Base-by-base conservation (phyloP, 2,113 vertebrate species). In the Leucoraja erinaceus region DNA sequence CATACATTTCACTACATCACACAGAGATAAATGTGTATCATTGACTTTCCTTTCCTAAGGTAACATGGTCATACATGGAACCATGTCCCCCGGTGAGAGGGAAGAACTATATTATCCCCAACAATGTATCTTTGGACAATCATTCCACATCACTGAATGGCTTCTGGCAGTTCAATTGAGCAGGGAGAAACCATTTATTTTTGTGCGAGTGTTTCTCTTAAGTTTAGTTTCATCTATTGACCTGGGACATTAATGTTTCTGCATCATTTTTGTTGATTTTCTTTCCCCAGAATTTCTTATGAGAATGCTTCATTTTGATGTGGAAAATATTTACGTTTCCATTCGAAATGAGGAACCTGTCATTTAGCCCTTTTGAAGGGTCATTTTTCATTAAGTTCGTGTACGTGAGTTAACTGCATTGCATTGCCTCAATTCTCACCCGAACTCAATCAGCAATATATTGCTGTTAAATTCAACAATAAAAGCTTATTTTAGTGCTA, bases 111-210 rank as follows among this genome's bases (percentile, higher is more conserved):
- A 70, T 47, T 90, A 22, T 90, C 63, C 88, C 70, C 61, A 90
- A 20, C 31, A 90, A 38, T 25, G 63, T 70, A n/a, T 90, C 88
- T 90, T 18, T 25, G n/a, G 31, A 8, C 66, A 38, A 70, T 38
- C 61, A 90, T 90, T 90, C 33, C 31, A 90, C 88, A 70, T 70
- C 63, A 90, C 68, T 90, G 88, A 90, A 70, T 31, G 68, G 63
- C 63, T 90, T 90, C 88, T 90, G 63, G 63, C 88, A 70, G 18
- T 70, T 33, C 31, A 38, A 90, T 90, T 90, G 33, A 20, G 31
- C 63, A 70, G 33, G 66, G 66, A 70, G 18, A 90, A 70, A 38
- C 38, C 31, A 25, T 90, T 90, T 90, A 90, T 90, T 90, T 90
- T 68, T 70, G 59, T 33, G 88, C 38, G 25, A 47, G 63, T 20